These are phyloP conservation scores for Pseudopodoces humilis DNA, from an alignment of 2,113 vertebrate genomes.

Conservation along the genomic window DNA sequence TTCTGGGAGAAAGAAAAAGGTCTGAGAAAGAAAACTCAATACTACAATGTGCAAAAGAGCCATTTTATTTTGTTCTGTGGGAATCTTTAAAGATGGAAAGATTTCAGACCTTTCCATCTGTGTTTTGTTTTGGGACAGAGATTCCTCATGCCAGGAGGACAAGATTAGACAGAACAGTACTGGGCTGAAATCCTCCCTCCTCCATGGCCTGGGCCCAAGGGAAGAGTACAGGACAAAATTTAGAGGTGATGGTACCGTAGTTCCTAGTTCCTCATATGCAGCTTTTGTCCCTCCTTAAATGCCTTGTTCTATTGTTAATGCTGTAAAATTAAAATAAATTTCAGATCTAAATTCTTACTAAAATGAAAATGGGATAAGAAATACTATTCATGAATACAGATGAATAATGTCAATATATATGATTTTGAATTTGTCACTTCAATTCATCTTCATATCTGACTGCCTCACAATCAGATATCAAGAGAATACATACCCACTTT, in stretches of 20 bases:
- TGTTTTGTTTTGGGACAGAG: background rate
- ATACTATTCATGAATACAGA: background rate
- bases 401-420: background rate
- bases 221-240: background rate
- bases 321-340: background rate
- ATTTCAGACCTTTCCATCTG: background rate
- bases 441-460: background rate
- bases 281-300: background rate
- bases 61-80: background rate
- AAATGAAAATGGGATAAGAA: background rate
- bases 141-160: background rate
- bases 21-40: background rate
- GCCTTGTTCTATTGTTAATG: background rate
- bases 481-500: background rate
- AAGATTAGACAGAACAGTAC: background rate
- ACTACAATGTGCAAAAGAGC: background rate
- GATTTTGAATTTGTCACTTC: background rate
- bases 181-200: rapidly evolving
- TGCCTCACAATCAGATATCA: background rate
- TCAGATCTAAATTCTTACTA: background rate
- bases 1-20: background rate
- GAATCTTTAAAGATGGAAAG: background rate
- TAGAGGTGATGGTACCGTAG: background rate
- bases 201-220: background rate
- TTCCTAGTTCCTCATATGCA: background rate